These are phyloP conservation scores for Benitochromis conjunctus DNA, from an alignment of 2,113 vertebrate species.

Conservation along the genomic window DNA sequence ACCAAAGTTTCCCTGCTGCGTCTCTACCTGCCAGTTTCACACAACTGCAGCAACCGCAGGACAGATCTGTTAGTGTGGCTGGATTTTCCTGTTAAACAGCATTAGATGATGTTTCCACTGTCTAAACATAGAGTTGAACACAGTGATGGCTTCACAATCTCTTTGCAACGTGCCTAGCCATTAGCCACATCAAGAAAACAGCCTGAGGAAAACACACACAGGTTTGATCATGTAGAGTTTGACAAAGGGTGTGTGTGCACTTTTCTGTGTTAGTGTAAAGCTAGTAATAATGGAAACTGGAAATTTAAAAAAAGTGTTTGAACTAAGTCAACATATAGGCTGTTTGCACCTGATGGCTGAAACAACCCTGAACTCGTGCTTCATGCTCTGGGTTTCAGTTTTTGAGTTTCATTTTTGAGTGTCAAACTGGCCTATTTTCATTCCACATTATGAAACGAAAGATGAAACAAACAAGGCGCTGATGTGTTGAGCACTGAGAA, in stretches of 20 bases:
- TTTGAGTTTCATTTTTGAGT: not conserved
- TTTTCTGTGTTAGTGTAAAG: not conserved
- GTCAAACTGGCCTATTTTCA: not conserved
- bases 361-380: not conserved
- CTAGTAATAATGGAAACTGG: not conserved
- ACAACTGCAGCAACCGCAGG: not conserved
- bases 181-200: constrained; percentile 3
- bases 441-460: no score
- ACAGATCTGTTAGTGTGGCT: not conserved
- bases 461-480: not conserved
- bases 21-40: not conserved
- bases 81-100: constrained; percentile 56
- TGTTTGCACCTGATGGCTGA: not conserved
- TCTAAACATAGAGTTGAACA: not conserved
- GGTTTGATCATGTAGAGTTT: constrained; percentile 10
- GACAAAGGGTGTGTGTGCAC: not conserved
- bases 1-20: not conserved
- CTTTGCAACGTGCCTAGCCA: not conserved
- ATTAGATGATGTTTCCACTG: not conserved
- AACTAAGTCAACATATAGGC: not conserved
- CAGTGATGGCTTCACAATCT: not conserved
- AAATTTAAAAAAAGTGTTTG: not conserved
- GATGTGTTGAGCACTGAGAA: not conserved
- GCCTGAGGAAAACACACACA: not conserved
- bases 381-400: not conserved